Evolutionary conservation across 1,140 invertebrate species (phyloP).

Genomic region (Drosophila watanabei): DNA sequence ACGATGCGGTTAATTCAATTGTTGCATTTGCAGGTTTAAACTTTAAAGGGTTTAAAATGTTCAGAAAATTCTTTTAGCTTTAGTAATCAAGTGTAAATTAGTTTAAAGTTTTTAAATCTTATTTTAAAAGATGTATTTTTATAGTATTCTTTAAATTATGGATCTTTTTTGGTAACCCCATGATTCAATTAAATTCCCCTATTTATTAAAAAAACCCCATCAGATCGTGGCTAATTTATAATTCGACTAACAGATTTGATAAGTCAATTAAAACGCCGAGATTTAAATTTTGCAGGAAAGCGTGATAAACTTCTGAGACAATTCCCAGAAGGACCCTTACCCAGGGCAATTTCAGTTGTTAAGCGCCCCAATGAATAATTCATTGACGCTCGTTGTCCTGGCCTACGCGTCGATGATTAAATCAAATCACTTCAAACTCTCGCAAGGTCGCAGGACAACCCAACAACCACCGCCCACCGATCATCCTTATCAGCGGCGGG

Average conservation of each 20-base stretch:
- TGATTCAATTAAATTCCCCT: neutral
- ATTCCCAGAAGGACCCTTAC: neutral
- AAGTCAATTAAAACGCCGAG: slow-evolving; percentile 41
- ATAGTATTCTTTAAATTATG: neutral
- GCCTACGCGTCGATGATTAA: slow-evolving; percentile 67
- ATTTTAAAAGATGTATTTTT: no score
- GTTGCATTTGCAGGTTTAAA: neutral
- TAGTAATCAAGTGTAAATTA: neutral
- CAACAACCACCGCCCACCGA: slow-evolving; percentile 1
- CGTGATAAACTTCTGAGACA: slow-evolving; percentile 34
- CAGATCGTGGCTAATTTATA: slow-evolving; percentile 9
- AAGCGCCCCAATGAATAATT: slow-evolving; percentile 56
- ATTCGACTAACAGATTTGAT: slow-evolving; percentile 30
- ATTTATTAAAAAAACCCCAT: neutral
- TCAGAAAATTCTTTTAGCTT: neutral
- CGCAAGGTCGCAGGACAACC: slow-evolving; percentile 36
- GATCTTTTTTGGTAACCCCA: neutral
- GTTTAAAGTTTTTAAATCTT: no score
- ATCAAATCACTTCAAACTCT: slow-evolving; percentile 58
- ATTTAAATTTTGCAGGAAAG: slow-evolving; percentile 41
- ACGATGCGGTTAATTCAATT: slow-evolving; percentile 22
- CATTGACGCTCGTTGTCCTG: slow-evolving; percentile 51
- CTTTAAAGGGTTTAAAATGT: neutral
- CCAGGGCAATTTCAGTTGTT: slow-evolving; percentile 41
- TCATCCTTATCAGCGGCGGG: slow-evolving; percentile 21